These are phyloP conservation scores for Neodontobutis hainanensis DNA, from an alignment of 2,113 vertebrate genomes.

Conservation along the genomic window DNA sequence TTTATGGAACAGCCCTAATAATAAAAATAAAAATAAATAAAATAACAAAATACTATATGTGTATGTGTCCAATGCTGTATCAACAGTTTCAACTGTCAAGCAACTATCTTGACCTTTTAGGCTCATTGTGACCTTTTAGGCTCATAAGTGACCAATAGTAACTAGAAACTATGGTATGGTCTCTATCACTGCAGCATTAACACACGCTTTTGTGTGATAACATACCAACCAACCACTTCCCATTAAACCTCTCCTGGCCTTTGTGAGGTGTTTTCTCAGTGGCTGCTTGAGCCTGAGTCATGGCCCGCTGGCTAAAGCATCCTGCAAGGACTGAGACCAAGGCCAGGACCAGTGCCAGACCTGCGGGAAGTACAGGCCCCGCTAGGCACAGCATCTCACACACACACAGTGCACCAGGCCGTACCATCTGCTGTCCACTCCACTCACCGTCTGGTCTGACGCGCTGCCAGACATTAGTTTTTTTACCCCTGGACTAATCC, in stretches of 20 bases:
- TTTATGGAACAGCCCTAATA: no score
- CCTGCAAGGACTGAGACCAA: slow-evolving; percentile 27
- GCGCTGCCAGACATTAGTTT: slow-evolving; percentile 46
- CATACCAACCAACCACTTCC: no score
- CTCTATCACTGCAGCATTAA: slow-evolving; percentile 17
- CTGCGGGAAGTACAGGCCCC: slow-evolving; percentile 37
- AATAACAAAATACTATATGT: no score
- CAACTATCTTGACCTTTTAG: no score
- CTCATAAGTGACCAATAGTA: no score
- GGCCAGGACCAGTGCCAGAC: slow-evolving; percentile 61
- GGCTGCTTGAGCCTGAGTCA: slow-evolving; percentile 36
- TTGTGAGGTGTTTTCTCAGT: slow-evolving; percentile 17
- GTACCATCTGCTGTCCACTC: slow-evolving; percentile 71
- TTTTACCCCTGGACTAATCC: slow-evolving; percentile 44
- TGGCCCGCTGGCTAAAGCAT: slow-evolving; percentile 29
- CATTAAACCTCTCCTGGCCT: background rate
- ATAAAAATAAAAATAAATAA: no score
- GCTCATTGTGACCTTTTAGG: no score
- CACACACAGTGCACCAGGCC: slow-evolving; percentile 58
- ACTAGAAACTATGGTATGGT: slow-evolving; percentile 42
- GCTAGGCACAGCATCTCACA: slow-evolving; percentile 53
- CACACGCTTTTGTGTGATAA: slow-evolving; percentile 7
- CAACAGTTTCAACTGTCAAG: no score
- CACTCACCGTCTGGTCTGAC: slow-evolving; percentile 61
- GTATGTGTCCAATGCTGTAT: no score